Conservation (phyloP, 35 echinoderm and acorn worm species). For the Antedon bifida region DNA sequence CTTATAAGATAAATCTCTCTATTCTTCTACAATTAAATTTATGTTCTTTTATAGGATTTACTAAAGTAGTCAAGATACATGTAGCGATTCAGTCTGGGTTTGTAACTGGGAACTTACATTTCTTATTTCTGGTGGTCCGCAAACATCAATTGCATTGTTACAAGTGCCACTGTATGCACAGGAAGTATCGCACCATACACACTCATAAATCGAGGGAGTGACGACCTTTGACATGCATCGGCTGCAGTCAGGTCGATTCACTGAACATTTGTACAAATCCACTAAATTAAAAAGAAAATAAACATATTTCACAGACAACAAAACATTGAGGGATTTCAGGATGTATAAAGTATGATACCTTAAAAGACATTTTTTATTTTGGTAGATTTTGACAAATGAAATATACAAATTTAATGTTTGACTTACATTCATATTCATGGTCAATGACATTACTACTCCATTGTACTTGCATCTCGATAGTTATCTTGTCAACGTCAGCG, state of each 20-base stretch:
- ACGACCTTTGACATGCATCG: neutral
- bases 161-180: neutral
- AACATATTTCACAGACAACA: no score
- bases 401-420: no score
- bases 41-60: no score
- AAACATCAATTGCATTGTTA: neutral
- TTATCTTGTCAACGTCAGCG: neutral
- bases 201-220: neutral
- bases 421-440: neutral
- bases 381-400: no score
- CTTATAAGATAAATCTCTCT: no score
- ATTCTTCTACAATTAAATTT: no score
- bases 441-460: neutral
- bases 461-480: neutral
- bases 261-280: neutral
- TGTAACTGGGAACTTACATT: neutral
- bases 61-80: no score
- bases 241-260: neutral
- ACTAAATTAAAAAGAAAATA: neutral
- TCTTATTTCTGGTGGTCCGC: neutral
- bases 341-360: no score
- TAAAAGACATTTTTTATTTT: no score
- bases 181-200: neutral
- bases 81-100: no score
- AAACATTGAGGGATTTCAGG: no score